Conservation (phyloP, 2,888 invertebrate species). For the Augochlorella aurata region DNA sequence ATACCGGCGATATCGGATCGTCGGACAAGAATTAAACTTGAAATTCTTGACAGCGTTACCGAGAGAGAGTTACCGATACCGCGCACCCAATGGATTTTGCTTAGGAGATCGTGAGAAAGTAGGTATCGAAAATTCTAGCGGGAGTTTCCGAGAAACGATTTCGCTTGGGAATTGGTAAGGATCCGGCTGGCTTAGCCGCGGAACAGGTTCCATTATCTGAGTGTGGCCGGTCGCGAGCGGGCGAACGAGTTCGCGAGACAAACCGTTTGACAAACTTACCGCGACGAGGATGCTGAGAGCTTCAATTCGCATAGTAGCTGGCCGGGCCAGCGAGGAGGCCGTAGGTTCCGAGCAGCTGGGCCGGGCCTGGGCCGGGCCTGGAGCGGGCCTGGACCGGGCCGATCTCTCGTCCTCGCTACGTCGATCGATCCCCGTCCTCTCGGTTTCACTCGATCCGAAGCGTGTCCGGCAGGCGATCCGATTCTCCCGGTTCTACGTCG, state of each 20-base stretch:
- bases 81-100: too few species aligned
- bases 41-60: too few species aligned
- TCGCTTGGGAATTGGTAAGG: too few species aligned
- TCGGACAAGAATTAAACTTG: too few species aligned
- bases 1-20: too few species aligned
- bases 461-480: constrained; percentile 61
- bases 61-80: too few species aligned
- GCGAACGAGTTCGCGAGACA: not conserved
- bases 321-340: constrained; percentile 85
- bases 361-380: constrained; percentile 43
- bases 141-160: too few species aligned
- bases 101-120: too few species aligned
- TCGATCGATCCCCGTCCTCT: constrained; percentile 50
- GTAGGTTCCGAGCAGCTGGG: constrained; percentile 75
- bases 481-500: constrained; percentile 74
- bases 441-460: constrained; percentile 57
- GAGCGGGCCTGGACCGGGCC: constrained; percentile 59
- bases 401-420: not conserved
- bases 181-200: too few species aligned
- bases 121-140: too few species aligned
- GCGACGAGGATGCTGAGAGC: constrained; percentile 89
- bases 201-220: too few species aligned
- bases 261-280: constrained; percentile 83
- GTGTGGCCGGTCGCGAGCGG: too few species aligned
- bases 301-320: constrained; percentile 91